These are phyloP conservation scores for Brachycybe producta DNA, from an alignment of 2,888 invertebrate species.

Conservation along the genomic window DNA sequence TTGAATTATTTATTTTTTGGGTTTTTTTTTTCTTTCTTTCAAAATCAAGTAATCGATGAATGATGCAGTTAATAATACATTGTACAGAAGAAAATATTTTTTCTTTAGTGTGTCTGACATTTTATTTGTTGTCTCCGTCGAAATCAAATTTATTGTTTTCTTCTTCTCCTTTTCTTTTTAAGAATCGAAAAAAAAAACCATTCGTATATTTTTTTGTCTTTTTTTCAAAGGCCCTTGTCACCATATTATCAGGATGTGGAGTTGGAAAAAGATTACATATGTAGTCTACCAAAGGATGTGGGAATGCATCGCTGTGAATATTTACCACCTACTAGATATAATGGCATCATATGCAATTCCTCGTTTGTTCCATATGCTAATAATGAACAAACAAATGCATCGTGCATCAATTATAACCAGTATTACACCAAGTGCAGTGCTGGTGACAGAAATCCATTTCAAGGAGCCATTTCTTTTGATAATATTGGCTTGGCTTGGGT, in stretches of 20 bases:
- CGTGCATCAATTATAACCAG: slow-evolving; percentile 97
- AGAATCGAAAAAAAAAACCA: too few relatives aligned
- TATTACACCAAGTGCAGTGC: slow-evolving; percentile 93
- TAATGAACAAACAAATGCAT: slow-evolving; percentile 32
- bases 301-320: slow-evolving; percentile 86
- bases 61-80: too few relatives aligned
- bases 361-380: slow-evolving; percentile 43
- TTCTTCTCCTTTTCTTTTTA: background rate
- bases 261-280: slow-evolving; percentile 78
- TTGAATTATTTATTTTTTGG: too few relatives aligned
- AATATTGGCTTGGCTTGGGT: slow-evolving; percentile 99
- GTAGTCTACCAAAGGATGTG: slow-evolving; percentile 78
- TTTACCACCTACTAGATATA: slow-evolving; percentile 62
- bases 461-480: slow-evolving; percentile 98
- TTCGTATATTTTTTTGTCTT: too few relatives aligned
- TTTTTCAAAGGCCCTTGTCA: slow-evolving; percentile 42
- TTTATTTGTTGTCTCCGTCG: too few relatives aligned
- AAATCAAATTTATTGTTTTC: slow-evolving; percentile 8
- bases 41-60: too few relatives aligned
- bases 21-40: too few relatives aligned
- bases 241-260: slow-evolving; percentile 58
- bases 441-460: slow-evolving; percentile 90
- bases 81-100: too few relatives aligned
- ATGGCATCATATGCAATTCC: slow-evolving; percentile 61
- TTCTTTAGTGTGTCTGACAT: too few relatives aligned